Conservation (phyloP, 2,113 vertebrate genomes). For the Ardeotis arabs region DNA sequence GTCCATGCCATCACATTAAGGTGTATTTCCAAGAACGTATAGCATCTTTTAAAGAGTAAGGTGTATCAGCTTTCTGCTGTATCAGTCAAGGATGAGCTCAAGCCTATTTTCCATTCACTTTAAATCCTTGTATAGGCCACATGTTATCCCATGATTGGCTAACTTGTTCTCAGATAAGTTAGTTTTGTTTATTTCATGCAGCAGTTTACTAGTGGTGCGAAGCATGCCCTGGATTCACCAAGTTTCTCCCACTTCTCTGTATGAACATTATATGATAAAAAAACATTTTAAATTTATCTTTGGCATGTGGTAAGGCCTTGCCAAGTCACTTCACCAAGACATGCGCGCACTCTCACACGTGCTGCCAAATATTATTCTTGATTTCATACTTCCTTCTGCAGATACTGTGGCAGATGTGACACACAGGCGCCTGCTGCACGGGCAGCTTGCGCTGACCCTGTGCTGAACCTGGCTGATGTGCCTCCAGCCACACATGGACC, state of each 20-base stretch:
- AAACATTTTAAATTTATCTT: not conserved
- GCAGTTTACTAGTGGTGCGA: not conserved
- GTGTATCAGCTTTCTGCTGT: not conserved
- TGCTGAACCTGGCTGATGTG: not conserved
- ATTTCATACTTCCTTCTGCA: not conserved
- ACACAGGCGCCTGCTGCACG: not conserved
- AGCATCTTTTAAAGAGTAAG: not conserved
- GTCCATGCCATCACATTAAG: not conserved
- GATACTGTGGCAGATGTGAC: not conserved
- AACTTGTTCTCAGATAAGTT: not conserved
- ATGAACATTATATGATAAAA: not conserved
- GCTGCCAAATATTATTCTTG: not conserved
- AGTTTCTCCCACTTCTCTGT: not conserved
- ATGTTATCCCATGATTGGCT: not conserved
- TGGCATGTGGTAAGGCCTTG: not conserved
- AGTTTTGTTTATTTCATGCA: not conserved
- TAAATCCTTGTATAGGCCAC: not conserved
- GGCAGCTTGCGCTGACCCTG: not conserved
- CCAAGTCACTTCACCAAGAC: not conserved
- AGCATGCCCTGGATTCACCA: not conserved
- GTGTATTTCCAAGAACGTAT: not conserved
- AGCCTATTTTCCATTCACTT: not conserved
- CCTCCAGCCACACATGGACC: fast-evolving
- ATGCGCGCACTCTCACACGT: fast-evolving
- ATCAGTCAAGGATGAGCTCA: not conserved